These are phyloP conservation scores for Hoplodrina ambigua DNA, from an alignment of 2,888 invertebrate genomes.

Conservation along the genomic window DNA sequence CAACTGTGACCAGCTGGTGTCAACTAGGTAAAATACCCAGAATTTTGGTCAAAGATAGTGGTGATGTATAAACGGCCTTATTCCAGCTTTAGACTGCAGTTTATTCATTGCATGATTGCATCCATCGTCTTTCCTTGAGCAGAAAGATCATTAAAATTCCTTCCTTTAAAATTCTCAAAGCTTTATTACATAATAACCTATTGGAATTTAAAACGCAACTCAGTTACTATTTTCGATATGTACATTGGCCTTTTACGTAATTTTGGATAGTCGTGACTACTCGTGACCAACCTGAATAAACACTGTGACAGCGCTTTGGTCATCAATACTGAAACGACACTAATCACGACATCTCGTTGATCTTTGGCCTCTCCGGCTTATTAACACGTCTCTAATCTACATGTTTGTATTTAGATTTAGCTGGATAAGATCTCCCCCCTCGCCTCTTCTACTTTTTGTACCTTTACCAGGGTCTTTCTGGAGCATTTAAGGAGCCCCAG, in stretches of 20 bases:
- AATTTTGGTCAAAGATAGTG: background rate
- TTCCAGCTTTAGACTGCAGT: too few relatives aligned
- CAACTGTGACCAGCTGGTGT: background rate
- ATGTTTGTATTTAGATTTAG: background rate
- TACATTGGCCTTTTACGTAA: background rate
- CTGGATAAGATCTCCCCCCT: background rate
- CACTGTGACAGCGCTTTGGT: background rate
- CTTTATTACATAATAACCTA: too few relatives aligned
- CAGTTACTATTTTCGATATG: too few relatives aligned
- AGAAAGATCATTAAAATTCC: too few relatives aligned
- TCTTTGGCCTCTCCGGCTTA: background rate
- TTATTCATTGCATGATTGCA: too few relatives aligned
- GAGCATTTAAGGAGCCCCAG: too few relatives aligned
- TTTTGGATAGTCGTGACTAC: background rate
- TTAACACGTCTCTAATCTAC: constrained; percentile 3
- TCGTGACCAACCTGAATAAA: background rate
- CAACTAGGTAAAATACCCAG: background rate
- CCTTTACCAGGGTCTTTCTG: background rate
- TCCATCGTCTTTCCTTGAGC: too few relatives aligned
- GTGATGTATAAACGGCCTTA: too few relatives aligned
- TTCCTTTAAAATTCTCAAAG: too few relatives aligned
- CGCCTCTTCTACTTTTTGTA: background rate
- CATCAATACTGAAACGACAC: background rate
- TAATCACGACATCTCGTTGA: constrained; percentile 10
- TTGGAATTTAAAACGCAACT: too few relatives aligned